phyloP scores from a whole-genome alignment of 2,888 invertebrate species.

The Steinernema hermaphroditum region DNA sequence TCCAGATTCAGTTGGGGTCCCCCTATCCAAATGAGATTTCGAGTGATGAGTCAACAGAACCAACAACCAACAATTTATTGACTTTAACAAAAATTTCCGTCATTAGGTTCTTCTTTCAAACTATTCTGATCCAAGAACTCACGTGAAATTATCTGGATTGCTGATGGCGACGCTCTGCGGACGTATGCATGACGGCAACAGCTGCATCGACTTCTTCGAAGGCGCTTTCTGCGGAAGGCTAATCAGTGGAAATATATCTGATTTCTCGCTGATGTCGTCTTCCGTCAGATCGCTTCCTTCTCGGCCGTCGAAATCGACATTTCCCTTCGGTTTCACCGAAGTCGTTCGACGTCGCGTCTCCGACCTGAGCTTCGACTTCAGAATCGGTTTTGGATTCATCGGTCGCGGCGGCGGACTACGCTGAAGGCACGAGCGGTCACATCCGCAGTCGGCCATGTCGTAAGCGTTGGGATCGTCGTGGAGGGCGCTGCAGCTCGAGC shows the following conservation, averaged over 20 bases:
- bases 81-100: no score
- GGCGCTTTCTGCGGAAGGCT: neutral
- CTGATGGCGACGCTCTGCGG: conserved; percentile 19
- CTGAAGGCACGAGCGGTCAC: neutral
- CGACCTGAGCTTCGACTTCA: neutral
- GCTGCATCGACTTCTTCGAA: neutral
- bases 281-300: neutral
- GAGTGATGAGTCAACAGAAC: no score
- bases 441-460: conserved; percentile 11
- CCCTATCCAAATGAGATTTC: no score
- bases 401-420: neutral
- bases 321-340: conserved; percentile 8
- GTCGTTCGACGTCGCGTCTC: neutral
- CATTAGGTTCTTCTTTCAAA: neutral
- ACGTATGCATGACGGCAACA: neutral
- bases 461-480: neutral
- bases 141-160: conserved; percentile 12
- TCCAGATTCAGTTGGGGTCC: no score
- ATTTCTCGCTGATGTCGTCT: neutral
- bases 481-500: neutral
- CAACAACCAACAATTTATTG: no score
- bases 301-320: conserved; percentile 24
- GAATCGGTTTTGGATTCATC: neutral
- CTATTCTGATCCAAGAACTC: no score
- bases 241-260: neutral